Evolutionary conservation across 1,140 invertebrate species (phyloP).

Genomic region (Catajapyx aquilonaris): DNA sequence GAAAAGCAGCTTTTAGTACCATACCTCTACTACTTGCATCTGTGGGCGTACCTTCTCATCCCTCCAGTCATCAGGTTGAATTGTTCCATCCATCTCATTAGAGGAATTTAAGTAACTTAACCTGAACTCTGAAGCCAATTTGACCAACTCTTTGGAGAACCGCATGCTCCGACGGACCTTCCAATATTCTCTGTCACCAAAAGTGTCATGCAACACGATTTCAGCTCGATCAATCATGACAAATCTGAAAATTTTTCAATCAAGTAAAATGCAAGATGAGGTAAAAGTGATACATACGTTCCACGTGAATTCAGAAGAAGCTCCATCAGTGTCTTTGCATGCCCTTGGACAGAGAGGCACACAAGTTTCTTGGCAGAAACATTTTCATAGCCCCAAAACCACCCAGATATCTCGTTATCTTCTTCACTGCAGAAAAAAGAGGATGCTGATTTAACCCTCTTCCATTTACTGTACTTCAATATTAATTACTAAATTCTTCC

Average conservation of each 20-base stretch:
- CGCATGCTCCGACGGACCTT: conserved; percentile 71
- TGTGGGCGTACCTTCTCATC: too few relatives aligned
- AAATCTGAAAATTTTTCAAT: conserved; percentile 23
- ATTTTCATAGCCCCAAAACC: conserved; percentile 40
- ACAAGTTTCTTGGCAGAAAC: conserved; percentile 38
- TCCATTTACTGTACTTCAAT: too few relatives aligned
- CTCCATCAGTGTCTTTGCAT: conserved; percentile 35
- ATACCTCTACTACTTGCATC: too few relatives aligned
- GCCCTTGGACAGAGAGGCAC: conserved; percentile 72
- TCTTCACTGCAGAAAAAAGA: conserved; percentile 13
- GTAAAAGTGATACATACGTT: conserved; percentile 14
- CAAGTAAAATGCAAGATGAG: background rate
- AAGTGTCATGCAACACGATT: conserved; percentile 66
- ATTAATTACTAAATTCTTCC: conserved; percentile 6
- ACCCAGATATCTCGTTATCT: conserved; percentile 19
- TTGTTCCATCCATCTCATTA: too few relatives aligned
- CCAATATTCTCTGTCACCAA: conserved; percentile 70
- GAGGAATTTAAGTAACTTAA: too few relatives aligned
- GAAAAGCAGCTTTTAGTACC: too few relatives aligned
- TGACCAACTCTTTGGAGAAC: conserved; percentile 52
- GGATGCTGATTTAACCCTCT: too few relatives aligned
- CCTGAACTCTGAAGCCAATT: too few relatives aligned
- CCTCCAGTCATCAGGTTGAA: too few relatives aligned
- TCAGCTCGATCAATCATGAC: conserved; percentile 73
- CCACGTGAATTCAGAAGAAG: conserved; percentile 24